A percentile compares a stretch with the other conserved stretches of the same genome.
Conservation (phyloP, 1,140 invertebrate species). For the Neoseiulus cucumeris region DNA sequence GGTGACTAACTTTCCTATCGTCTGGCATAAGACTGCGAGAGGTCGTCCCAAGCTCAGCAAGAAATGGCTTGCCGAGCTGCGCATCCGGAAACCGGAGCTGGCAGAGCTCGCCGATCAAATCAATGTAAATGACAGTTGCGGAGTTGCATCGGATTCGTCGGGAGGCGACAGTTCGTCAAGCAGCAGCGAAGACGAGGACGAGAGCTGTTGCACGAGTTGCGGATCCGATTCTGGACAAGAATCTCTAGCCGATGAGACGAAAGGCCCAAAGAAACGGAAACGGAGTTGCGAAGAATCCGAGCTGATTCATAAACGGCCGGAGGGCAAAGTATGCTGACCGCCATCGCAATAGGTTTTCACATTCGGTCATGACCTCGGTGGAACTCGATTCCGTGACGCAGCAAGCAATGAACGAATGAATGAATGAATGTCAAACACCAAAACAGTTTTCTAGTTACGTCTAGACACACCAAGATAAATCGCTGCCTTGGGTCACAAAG, state of each 20-base stretch:
- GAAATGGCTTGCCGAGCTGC: constrained; percentile 52
- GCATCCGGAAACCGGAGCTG: constrained; percentile 55
- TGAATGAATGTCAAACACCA: no score
- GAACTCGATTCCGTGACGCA: no score
- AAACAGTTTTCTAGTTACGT: no score
- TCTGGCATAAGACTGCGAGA: constrained; percentile 93
- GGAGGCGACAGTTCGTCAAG: constrained; percentile 73
- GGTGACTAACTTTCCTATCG: constrained; percentile 68
- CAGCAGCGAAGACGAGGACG: constrained; percentile 42
- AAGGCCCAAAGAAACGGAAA: neutral
- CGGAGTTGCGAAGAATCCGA: neutral
- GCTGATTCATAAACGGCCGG: no score
- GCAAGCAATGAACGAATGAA: no score
- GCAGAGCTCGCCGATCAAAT: constrained; percentile 61
- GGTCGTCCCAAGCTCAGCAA: constrained; percentile 81
- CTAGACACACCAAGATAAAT: no score
- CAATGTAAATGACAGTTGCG: constrained; percentile 63
- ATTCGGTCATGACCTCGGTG: no score
- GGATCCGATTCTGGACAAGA: neutral
- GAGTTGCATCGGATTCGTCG: constrained; percentile 80
- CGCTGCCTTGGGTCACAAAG: no score
- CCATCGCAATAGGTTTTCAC: no score
- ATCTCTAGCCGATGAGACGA: neutral
- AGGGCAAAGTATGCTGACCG: no score
- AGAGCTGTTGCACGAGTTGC: constrained; percentile 30